These are phyloP conservation scores for Oenanthe melanoleuca DNA, from an alignment of 2,113 vertebrate species.

Conservation along the genomic window DNA sequence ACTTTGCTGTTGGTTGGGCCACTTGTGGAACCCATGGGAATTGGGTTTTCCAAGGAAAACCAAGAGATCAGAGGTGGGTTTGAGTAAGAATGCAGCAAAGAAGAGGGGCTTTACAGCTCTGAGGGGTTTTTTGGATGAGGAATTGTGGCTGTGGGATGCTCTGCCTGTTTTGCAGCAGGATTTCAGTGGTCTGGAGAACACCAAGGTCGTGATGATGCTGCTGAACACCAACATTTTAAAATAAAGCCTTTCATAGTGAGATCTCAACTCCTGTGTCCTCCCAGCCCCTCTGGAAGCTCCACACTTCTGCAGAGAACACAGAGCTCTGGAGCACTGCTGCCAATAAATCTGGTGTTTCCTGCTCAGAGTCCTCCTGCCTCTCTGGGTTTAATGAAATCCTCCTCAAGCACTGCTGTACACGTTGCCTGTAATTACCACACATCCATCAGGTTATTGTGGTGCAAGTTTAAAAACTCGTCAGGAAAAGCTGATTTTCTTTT, in stretches of 20 bases:
- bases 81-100: background rate
- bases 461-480: background rate
- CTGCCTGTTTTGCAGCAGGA: background rate
- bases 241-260: background rate
- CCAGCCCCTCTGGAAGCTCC: background rate
- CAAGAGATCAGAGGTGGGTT: background rate
- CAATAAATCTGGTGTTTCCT: background rate
- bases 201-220: rapidly evolving
- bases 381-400: background rate
- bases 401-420: background rate
- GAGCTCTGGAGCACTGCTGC: background rate
- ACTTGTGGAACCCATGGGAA: background rate
- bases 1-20: background rate
- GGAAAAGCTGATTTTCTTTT: background rate
- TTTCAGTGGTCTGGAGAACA: background rate
- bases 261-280: background rate
- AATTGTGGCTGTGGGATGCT: background rate
- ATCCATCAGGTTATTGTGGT: background rate
- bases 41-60: background rate
- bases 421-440: background rate
- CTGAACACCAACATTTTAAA: background rate
- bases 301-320: background rate
- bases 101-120: background rate
- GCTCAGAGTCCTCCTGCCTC: background rate
- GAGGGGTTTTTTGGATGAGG: background rate